Conservation (phyloP, 2,113 vertebrate species). For the Talpa occidentalis region DNA sequence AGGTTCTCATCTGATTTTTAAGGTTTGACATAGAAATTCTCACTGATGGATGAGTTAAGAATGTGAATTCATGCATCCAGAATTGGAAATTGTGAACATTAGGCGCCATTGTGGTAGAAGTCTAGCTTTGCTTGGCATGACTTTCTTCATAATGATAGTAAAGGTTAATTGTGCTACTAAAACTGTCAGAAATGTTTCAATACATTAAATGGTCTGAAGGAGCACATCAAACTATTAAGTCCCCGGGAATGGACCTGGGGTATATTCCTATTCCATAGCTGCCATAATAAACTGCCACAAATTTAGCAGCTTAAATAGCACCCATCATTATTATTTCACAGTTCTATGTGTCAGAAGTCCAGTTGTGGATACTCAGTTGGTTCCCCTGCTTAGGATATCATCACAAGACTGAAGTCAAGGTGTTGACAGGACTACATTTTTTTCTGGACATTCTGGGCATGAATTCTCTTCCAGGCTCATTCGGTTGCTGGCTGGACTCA, state of each 20-base stretch:
- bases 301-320: neutral
- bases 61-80: neutral
- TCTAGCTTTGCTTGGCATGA: neutral
- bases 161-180: neutral
- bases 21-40: neutral
- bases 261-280: neutral
- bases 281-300: neutral
- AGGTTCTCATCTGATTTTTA: neutral
- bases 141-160: neutral
- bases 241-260: neutral
- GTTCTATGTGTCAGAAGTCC: neutral
- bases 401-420: neutral
- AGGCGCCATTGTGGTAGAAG: neutral
- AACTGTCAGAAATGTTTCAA: constrained; percentile 15
- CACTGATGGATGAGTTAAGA: neutral
- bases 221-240: neutral
- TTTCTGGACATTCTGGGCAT: neutral
- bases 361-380: neutral
- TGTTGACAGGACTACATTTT: neutral
- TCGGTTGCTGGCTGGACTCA: neutral
- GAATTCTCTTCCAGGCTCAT: neutral
- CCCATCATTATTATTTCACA: neutral
- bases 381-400: neutral
- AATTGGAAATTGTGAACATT: neutral
- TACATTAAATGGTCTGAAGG: neutral